phyloP scores from a whole-genome alignment of 2,888 invertebrate genomes.

The Eupithecia subfuscata region DNA sequence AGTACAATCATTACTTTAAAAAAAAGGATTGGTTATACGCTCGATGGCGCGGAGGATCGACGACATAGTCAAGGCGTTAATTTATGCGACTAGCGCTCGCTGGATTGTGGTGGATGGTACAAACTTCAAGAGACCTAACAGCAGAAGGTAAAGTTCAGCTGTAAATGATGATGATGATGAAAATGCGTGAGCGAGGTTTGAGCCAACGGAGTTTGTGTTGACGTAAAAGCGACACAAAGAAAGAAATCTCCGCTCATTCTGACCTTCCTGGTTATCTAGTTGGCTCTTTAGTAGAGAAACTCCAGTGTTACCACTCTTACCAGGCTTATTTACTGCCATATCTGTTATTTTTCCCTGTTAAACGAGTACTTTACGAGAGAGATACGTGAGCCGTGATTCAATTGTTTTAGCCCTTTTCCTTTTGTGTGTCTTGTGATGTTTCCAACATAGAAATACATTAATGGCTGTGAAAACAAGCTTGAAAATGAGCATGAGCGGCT shows the following conservation, averaged over 20 bases:
- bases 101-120: not conserved
- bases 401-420: constrained; percentile 27
- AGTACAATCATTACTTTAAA: not conserved
- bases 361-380: constrained; percentile 42
- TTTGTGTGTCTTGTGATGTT: constrained; percentile 23
- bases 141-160: not conserved
- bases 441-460: not conserved
- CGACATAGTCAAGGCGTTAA: not conserved
- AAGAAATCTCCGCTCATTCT: not conserved
- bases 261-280: not conserved
- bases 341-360: constrained; percentile 50
- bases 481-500: not conserved
- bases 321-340: constrained; percentile 50
- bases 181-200: not conserved
- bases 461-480: not conserved
- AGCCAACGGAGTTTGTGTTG: not conserved
- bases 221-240: not conserved
- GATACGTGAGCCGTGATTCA: constrained; percentile 40
- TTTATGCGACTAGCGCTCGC: not conserved
- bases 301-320: constrained; percentile 18
- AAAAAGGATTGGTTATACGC: not conserved
- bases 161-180: not conserved
- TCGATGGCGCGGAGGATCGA: not conserved
- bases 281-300: not conserved
- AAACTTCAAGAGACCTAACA: not conserved